Evolutionary conservation across 2,113 vertebrate species (phyloP), one percentile per base, ranked within the genome.

Genomic region (Ptilonorhynchus violaceus): DNA sequence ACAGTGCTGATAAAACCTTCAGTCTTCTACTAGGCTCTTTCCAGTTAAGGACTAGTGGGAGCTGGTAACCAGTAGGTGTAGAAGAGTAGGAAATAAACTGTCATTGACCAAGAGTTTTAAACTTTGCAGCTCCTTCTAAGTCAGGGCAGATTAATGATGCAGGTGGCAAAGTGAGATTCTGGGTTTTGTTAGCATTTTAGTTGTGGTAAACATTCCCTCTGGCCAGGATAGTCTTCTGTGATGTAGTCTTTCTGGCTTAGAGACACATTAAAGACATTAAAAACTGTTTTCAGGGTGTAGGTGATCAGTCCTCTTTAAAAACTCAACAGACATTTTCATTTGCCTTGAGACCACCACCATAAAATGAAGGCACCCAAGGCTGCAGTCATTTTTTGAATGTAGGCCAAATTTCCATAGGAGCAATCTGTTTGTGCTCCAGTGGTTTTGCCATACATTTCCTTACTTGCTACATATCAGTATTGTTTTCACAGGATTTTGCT

Each of bases 1-100:
- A 69, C 35, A 46, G 6, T 37, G 13, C 3, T 0, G 0, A 7
- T 35, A 85, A 55, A 27, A 70, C 7, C 27, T 85, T 47, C n/a
- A 58, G 23, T 44, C 23, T 73, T 60, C 41, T 64, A 14, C 7
- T 39, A 16, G 21, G 3, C 13, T 46, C 19, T 49, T n/a, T 58
- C 9, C 13, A 56, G 7, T 64, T 77, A 84, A 24, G 74, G 50
- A 30, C 17, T 59, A 58, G 27, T 5, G 15, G 23, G 15, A 70
- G 2, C 9, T 52, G 21, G 9, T 31, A 77, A 25, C 5, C 7
- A 42, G 13, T 15, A 50, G 18, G 39, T 70, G 30, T 10, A 78
- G 42, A 55, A 27, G 3, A 31, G 4, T 9, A 53, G 33, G 22
- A 83, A 88, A 64, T 27, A 63, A 70, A 31, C 22, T 20, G 6